Evolutionary conservation across 2,888 invertebrate species (phyloP), one percentile per base, ranked within the genome.

Genomic region (Omphaloscelis lunosa): DNA sequence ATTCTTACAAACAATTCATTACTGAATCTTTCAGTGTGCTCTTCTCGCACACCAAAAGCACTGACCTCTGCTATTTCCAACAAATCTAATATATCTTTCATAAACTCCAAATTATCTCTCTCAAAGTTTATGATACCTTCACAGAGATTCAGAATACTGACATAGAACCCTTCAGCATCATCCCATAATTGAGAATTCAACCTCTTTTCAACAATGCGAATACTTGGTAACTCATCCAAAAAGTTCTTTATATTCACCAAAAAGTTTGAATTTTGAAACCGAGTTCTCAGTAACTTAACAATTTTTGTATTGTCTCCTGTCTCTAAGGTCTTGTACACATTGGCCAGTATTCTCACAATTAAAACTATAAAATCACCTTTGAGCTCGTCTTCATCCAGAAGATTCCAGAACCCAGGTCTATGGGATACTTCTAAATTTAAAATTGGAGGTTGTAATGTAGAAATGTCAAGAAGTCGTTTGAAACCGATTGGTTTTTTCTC

Each of bases 361-460:
- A 97, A 89, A 72, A 97, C 95, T 79, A 97, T 93, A 84, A 94
- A 95, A 86, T 97, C 97, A 51, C 94, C 95, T 89, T 95, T 95
- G 12, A 97, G 85, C 74, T 96, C 93, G 12, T 87, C 80, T 80
- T 91, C 90, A 51, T 96, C 93, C 29, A 97, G 89, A 17, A 97
- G 92, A 68, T 95, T 94, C 94, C 95, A 95, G 88, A 97, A 97
- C 0, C 96, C 96, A 5, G 94, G 93, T 71, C 95, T 91, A 70
- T 96, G 93, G 11, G 95, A 91, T 7, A 97, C 92, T 92, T 96
- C 95, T 62, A 95, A 85, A 62, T 94, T 94, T 74, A 97, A 90
- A 80, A 94, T 91, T 59, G 95, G 94, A 29, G 95, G 93, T 80
- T 94, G 92, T 80, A 96, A 88, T 72, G 92, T 83, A 0, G 96